A percentile compares a stretch with the other conserved stretches of the same genome.
Evolutionary conservation across 2,113 vertebrate genomes (phyloP).

Genomic region (Otocyon megalotis): DNA sequence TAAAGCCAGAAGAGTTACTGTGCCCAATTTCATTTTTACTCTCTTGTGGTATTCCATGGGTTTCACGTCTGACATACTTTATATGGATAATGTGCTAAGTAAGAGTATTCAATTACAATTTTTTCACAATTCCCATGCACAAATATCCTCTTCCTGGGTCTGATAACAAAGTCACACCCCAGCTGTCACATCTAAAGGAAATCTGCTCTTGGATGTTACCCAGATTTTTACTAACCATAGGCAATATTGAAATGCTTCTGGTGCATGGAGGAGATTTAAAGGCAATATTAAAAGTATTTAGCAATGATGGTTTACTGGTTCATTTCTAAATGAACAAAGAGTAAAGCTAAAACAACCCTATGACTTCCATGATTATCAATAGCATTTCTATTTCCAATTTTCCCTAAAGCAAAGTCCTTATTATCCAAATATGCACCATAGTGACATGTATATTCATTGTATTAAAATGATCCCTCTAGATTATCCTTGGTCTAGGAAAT

Average conservation of each 20-base stretch:
- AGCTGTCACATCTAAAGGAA: conserved; percentile 52
- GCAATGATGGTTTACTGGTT: conserved; percentile 14
- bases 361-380: conserved; percentile 24
- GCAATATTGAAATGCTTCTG: conserved; percentile 38
- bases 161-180: conserved; percentile 43
- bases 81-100: neutral
- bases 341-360: conserved; percentile 47
- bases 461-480: conserved; percentile 70
- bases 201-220: conserved; percentile 46
- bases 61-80: conserved; percentile 39
- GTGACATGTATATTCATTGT: conserved; percentile 35
- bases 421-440: conserved; percentile 73
- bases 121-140: conserved; percentile 34
- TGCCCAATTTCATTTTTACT: conserved; percentile 46
- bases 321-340: conserved; percentile 48
- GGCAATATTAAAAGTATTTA: conserved; percentile 35
- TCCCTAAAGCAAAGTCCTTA: conserved; percentile 29
- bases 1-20: neutral
- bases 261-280: neutral
- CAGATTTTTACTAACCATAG: conserved; percentile 21
- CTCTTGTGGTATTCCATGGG: neutral
- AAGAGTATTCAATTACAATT: neutral
- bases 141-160: neutral
- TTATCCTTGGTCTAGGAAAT: conserved; percentile 77
- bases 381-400: conserved; percentile 59